These are phyloP conservation scores for Ormyrus labotus DNA, from an alignment of 2,888 invertebrate species.

Conservation along the genomic window DNA sequence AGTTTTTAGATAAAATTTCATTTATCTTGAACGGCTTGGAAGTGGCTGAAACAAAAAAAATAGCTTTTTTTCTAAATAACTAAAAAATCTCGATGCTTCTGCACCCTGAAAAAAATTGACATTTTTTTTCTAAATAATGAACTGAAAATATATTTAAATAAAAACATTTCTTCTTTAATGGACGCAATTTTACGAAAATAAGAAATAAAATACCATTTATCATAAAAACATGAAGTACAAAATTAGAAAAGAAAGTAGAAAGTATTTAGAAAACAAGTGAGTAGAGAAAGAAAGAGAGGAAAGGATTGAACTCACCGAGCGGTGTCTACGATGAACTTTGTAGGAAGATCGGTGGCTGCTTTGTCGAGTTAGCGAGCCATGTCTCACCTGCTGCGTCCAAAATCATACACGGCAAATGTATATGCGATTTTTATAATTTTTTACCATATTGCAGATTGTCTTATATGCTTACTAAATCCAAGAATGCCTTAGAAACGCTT, in stretches of 20 bases:
- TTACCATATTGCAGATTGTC: conserved; percentile 35
- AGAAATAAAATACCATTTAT: conserved; percentile 10
- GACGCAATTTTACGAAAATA: conserved; percentile 7
- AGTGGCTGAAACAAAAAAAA: conserved; percentile 48
- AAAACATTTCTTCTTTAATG: conserved; percentile 32
- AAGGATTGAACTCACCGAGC: conserved; percentile 80
- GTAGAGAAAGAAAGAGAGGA: conserved; percentile 56
- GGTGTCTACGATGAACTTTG: conserved; percentile 83
- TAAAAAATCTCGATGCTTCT: conserved; percentile 26
- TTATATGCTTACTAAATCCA: conserved; percentile 30
- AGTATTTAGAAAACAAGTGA: conserved; percentile 48
- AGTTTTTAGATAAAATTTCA: conserved; percentile 15
- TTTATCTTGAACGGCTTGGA: conserved; percentile 24
- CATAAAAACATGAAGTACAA: conserved; percentile 38
- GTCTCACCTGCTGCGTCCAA: conserved; percentile 81
- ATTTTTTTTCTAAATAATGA: conserved; percentile 27
- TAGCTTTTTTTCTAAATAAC: conserved; percentile 42
- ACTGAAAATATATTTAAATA: conserved; percentile 41
- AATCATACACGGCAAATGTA: conserved; percentile 72
- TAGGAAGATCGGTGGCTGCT: conserved; percentile 79
- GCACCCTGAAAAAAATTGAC: conserved; percentile 47
- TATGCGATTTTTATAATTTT: conserved; percentile 59
- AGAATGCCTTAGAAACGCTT: conserved; percentile 23
- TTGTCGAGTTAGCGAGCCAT: conserved; percentile 83
- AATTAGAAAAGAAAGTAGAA: conserved; percentile 38